Evolutionary conservation across 2,113 vertebrate genomes (phyloP), one percentile per base, ranked within the genome.

Genomic region (Apistogramma diplotaenia): DNA sequence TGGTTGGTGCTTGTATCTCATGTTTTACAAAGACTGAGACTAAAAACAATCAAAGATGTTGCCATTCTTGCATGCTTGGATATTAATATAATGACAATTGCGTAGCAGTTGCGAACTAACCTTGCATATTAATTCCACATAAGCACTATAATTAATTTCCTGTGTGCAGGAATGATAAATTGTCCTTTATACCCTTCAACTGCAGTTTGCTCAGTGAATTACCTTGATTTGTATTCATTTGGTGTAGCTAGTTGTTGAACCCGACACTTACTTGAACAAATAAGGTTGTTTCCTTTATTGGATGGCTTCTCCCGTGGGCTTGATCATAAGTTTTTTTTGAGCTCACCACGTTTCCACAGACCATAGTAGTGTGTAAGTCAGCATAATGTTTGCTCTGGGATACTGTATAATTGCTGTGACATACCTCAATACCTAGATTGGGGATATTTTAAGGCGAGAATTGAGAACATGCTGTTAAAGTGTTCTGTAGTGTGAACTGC

Each of bases 181-280:
- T 81, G 81, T 91, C 76, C 80, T 82, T 89, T 93, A 91, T 92
- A 89, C 88, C 88, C 91, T 90, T 92, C 87, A 93, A 71, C 84
- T 85, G 82, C 89, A 92, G 91, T 91, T 93, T 87, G 74, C 79
- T 84, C 37, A 79, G 40, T 83, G 84, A 91, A 85, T 89, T 82
- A 76, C 74, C 79, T 85, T 86, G 73, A 88, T 93, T 92, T 91
- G 89, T 91, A 91, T 94, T 91, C 91, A 89, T 75, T 73, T 71
- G 57, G 81, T 56, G 21, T 87, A 76, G 76, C 78, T 82, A 85
- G 84, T 87, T 92, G 91, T 89, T 91, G 89, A 93, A 84, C 90
- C 82, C 23, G 0, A 87, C 78, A 83, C 83, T 93, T 89, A 89
- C 91, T 92, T 91, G 89, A 94, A 93, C n/a, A 61, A 85, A 91